Evolutionary conservation across 2,113 vertebrate species (phyloP).

Genomic region (Cochlearius cochlearius): DNA sequence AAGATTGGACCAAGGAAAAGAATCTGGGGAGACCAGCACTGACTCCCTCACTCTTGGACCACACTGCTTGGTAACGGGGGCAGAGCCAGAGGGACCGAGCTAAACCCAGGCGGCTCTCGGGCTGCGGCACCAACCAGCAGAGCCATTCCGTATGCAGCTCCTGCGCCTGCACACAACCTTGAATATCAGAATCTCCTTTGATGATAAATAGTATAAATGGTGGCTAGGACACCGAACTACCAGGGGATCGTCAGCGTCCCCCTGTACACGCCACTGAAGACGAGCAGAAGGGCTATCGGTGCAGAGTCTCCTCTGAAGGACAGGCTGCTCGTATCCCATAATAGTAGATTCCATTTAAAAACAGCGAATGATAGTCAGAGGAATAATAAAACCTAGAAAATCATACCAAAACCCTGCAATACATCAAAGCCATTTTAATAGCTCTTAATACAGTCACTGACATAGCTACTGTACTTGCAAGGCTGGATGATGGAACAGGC

Average conservation of each 20-base stretch:
- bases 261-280: neutral
- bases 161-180: neutral
- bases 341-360: constrained; percentile 42
- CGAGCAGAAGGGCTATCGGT: neutral
- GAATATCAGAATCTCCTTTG: neutral
- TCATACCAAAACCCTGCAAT: constrained; percentile 27
- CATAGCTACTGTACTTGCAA: neutral
- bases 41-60: neutral
- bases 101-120: neutral
- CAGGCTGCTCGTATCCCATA: neutral
- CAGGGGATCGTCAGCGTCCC: neutral
- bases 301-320: constrained; percentile 54
- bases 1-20: neutral
- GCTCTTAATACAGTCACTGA: constrained; percentile 42
- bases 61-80: accelerated
- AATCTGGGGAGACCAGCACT: neutral
- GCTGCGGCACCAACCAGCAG: neutral
- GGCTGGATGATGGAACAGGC: constrained; percentile 23
- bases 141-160: neutral
- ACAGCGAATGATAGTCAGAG: constrained; percentile 53
- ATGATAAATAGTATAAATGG: neutral
- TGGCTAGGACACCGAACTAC: neutral
- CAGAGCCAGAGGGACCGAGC: neutral
- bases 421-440: constrained; percentile 64
- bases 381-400: constrained; percentile 62